Percentiles rank a stretch among this genome's conserved stretches.
Evolutionary conservation across 1,140 invertebrate species (phyloP).

Genomic region (Aculops lycopersici): DNA sequence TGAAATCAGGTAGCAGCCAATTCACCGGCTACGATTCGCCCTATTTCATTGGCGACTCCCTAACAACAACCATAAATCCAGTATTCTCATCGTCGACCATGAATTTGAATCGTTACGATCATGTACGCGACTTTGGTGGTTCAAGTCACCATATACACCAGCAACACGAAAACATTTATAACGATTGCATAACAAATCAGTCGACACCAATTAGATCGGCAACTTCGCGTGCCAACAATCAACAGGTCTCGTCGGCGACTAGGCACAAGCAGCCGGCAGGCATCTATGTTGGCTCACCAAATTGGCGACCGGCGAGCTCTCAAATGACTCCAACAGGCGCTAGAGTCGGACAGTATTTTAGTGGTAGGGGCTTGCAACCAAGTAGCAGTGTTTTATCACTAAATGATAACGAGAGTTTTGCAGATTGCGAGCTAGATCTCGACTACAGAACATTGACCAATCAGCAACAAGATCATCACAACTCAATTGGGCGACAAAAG

Average conservation of each 20-base stretch:
- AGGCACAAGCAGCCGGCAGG: not conserved
- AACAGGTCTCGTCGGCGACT: not conserved
- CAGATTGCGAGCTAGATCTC: not conserved
- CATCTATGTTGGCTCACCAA: no score
- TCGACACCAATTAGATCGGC: not conserved
- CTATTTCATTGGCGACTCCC: not conserved
- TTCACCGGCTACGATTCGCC: not conserved
- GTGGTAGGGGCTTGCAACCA: no score
- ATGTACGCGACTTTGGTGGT: not conserved
- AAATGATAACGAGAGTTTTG: no score
- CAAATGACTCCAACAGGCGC: no score
- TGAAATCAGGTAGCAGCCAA: not conserved
- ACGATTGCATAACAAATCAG: not conserved
- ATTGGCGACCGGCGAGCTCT: no score
- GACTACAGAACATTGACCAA: not conserved
- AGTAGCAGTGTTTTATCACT: no score
- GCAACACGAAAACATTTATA: not conserved
- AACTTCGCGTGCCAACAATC: no score
- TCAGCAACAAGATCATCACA: not conserved
- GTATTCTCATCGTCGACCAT: conserved; percentile 2
- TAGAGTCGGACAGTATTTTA: no score
- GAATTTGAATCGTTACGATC: not conserved
- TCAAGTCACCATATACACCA: not conserved
- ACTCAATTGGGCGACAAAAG: not conserved
- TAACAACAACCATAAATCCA: conserved; percentile 1